Base-by-base conservation (phyloP, 2,888 invertebrate genomes). In the Xanthorhoe spadicearia region DNA sequence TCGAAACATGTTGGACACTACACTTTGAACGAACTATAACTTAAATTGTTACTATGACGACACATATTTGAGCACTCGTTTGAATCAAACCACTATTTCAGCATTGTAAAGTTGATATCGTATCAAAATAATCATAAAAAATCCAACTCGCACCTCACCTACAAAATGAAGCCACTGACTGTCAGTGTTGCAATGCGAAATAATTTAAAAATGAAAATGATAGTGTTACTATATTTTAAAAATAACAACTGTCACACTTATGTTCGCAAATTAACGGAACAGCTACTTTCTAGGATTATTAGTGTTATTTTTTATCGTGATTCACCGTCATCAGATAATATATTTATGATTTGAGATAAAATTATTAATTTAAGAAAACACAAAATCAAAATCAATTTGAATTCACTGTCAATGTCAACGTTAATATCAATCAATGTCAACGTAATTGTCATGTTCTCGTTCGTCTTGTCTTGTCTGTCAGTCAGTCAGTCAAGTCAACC, bases 1-100 rank as follows among this genome's bases (percentile, higher is more conserved):
- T 94, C 97, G 97, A 94, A 98, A 98, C 98, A 98, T 98, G 91
- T 90, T 93, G 90, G 86, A 90, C 90, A 93, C 92, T 92, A 93
- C 90, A 93, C 92, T 90, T 88, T 81, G 86, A 88, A 87, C 87
- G 87, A 90, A 89, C 84, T 89, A 87, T 85, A 83, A 83, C 79
- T 84, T 80, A 83, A 82, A 80, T 84, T 83, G 84, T 84, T 90
- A 92, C 92, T 90, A 85, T 78, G 85, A 90, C 90, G 86, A 89
- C 88, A 92, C 93, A 93, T 93, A 92, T 91, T 93, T 92, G 89
- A 89, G 86, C 91, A 91, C 89, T 84, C 86, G 55, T 77, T 67
- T 74, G 81, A 74, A 77, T 83, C 84, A 77, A 82, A 84, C 79
- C 86, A 89, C 87, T 89, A 87, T 83, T 86, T 86, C 75, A 85